These are phyloP conservation scores for Calonectris borealis DNA, from an alignment of 2,113 vertebrate genomes.

Conservation along the genomic window DNA sequence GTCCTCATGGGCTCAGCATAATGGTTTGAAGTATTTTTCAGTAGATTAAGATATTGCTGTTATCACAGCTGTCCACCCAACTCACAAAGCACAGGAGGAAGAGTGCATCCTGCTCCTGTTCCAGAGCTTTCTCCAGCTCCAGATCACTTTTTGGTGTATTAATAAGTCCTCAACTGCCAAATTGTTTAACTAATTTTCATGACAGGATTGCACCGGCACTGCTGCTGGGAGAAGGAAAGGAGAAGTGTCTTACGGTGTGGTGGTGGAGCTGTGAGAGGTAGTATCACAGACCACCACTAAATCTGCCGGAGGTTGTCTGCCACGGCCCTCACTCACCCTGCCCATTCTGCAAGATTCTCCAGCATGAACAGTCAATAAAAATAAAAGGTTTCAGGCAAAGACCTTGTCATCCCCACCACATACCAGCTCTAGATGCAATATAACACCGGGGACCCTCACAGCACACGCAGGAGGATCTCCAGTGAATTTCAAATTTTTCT, in stretches of 20 bases:
- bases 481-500: not conserved
- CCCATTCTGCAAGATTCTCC: not conserved
- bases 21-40: not conserved
- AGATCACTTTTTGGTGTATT: not conserved
- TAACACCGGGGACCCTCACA: not conserved
- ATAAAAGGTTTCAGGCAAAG: not conserved
- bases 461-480: not conserved
- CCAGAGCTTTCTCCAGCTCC: not conserved
- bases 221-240: not conserved
- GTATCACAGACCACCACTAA: not conserved
- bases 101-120: not conserved
- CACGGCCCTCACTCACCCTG: too few species aligned
- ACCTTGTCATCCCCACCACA: not conserved
- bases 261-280: not conserved
- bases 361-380: not conserved
- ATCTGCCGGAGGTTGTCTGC: not conserved
- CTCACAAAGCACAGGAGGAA: not conserved
- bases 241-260: not conserved
- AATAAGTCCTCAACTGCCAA: not conserved
- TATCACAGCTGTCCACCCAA: not conserved
- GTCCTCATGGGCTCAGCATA: not conserved
- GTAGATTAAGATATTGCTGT: not conserved
- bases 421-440: not conserved
- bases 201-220: not conserved
- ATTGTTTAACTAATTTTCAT: fast-evolving